A percentile compares a stretch with the other conserved stretches of the same genome.
Evolutionary conservation across 2,888 invertebrate genomes (phyloP).

Genomic region (Chloroclystis v-ata): DNA sequence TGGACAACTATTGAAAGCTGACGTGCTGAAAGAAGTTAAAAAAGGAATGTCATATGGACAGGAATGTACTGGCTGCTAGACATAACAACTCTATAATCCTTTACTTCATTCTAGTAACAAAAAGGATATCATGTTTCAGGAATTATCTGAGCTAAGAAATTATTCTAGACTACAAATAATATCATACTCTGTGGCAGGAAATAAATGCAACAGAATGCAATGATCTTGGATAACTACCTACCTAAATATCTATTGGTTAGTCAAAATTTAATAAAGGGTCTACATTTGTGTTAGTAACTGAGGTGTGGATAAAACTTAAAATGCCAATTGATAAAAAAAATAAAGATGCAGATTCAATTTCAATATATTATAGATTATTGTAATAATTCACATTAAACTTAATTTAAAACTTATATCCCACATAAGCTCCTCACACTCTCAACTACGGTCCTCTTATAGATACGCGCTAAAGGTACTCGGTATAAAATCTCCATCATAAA

Average conservation of each 20-base stretch:
- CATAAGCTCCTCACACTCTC: constrained; percentile 74
- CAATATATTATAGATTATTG: constrained; percentile 79
- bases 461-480: constrained; percentile 77
- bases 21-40: constrained; percentile 45
- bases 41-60: constrained; percentile 41
- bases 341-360: constrained; percentile 77
- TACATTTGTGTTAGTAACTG: constrained; percentile 23
- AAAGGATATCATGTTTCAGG: background rate
- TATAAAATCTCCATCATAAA: constrained; percentile 77
- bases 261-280: background rate
- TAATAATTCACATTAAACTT: constrained; percentile 78
- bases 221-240: no score
- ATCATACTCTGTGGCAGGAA: no score
- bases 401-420: constrained; percentile 75
- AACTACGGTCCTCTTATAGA: constrained; percentile 67
- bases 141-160: no score
- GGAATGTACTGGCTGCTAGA: constrained; percentile 31
- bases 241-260: background rate
- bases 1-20: constrained; percentile 31
- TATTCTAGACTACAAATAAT: no score
- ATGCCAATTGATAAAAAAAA: constrained; percentile 75
- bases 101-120: background rate
- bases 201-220: no score
- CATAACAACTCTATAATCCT: background rate
- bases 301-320: constrained; percentile 51